Evolutionary conservation across 2,113 vertebrate genomes (phyloP).

Genomic region (Rhadina sibilatrix): DNA sequence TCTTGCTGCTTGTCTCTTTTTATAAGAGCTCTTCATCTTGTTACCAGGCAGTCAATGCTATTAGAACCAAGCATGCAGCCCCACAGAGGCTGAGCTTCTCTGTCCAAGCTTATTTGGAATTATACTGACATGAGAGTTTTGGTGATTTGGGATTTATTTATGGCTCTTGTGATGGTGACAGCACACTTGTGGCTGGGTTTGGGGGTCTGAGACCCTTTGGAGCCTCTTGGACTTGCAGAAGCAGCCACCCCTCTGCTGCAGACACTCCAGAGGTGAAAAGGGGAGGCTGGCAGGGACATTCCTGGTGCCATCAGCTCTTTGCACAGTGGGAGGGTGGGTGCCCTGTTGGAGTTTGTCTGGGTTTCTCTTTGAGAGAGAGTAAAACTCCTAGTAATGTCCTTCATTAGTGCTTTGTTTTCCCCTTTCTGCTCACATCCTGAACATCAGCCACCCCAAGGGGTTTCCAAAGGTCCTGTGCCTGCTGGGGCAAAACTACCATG

Average conservation of each 20-base stretch:
- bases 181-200: not conserved
- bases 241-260: not conserved
- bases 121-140: not conserved
- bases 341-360: no score
- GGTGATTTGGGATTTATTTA: not conserved
- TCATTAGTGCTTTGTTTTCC: not conserved
- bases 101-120: not conserved
- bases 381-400: not conserved
- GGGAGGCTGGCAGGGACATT: not conserved
- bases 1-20: not conserved
- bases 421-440: not conserved
- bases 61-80: not conserved
- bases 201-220: not conserved
- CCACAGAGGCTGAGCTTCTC: not conserved
- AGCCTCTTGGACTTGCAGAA: not conserved
- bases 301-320: not conserved
- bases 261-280: not conserved
- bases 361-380: not conserved
- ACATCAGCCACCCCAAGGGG: rapidly evolving
- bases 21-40: conserved; percentile 41
- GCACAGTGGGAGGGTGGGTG: rapidly evolving
- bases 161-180: not conserved
- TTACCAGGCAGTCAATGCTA: not conserved
- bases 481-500: not conserved
- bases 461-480: not conserved